These are phyloP conservation scores for Botia kubotai DNA, from an alignment of 2,797 vertebrate species.

Conservation along the genomic window DNA sequence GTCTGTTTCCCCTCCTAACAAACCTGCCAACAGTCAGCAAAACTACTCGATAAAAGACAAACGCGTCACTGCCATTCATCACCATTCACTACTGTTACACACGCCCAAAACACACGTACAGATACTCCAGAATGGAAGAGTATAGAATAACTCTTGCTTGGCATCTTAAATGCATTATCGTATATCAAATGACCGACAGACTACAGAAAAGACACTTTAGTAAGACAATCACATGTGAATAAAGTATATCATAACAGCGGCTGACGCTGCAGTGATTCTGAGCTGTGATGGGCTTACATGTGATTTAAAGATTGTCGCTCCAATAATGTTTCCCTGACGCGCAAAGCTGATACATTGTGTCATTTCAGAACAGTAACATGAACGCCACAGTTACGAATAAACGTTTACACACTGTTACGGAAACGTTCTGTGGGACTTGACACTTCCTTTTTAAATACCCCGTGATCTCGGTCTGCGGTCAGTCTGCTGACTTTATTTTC, in stretches of 20 bases:
- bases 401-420: neutral
- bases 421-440: neutral
- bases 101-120: neutral
- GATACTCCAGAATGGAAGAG: neutral
- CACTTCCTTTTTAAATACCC: neutral
- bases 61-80: slow-evolving; percentile 6
- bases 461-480: neutral
- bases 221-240: neutral
- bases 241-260: neutral
- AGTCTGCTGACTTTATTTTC: neutral
- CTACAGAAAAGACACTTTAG: neutral
- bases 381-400: neutral
- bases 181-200: too few relatives aligned
- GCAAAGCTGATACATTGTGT: neutral
- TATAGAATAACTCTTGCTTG: neutral
- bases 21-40: slow-evolving; percentile 66
- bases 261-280: neutral
- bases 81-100: neutral
- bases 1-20: slow-evolving; percentile 62
- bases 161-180: neutral
- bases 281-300: neutral
- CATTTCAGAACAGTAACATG: neutral
- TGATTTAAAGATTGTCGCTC: neutral
- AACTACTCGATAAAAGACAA: slow-evolving; percentile 24
- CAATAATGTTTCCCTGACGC: neutral